Evolutionary conservation across 2,888 invertebrate genomes (phyloP), one percentile per base, ranked within the genome.

Genomic region (Plebejus argus): DNA sequence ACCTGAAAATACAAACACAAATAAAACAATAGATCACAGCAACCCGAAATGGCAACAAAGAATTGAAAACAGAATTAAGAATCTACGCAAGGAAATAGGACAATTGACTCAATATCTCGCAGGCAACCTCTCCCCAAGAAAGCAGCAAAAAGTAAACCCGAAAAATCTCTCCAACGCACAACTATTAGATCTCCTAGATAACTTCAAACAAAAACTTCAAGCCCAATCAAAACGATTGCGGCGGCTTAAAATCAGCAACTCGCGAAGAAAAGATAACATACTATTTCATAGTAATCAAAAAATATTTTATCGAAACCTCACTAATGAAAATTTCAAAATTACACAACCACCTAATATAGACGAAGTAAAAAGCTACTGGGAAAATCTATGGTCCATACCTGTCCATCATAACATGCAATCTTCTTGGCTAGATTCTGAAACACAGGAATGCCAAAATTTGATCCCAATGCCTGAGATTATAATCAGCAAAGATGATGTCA

Each of bases 41-140:
- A 70, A 18, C 70, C 70, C 70, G 12, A 70, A 33, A 28, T 70
- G 70, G 70, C 70, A 70, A 12, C 3, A 3, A 10, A 4, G 70
- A 70, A 70, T 70, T 33, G 70, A 70, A 28, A 70, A 33, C n/a
- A 28, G 70, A 70, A 70, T 70, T 4, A 28, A 70, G 23, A 28
- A 70, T 15, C 5, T 70, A 33, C 70, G 70, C 15, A 70, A 70
- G 23, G 33, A 70, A 28, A 70, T 70, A 70, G 70, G 70, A 33
- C 70, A 70, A 28, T 28, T 70, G 10, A 70, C 70, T 20, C 70
- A 70, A 70, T 70, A 70, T 23, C 33, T 70, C 7, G 18, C 15
- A 12, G 70, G 70, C 12, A 28, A 70, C 18, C 23, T 70, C 0
- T n/a, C 28, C 1, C 70, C 1, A 20, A 23, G 20, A 23, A 70